Conservation (phyloP, 1,140 invertebrate species). For the Drosophila sp. region DNA sequence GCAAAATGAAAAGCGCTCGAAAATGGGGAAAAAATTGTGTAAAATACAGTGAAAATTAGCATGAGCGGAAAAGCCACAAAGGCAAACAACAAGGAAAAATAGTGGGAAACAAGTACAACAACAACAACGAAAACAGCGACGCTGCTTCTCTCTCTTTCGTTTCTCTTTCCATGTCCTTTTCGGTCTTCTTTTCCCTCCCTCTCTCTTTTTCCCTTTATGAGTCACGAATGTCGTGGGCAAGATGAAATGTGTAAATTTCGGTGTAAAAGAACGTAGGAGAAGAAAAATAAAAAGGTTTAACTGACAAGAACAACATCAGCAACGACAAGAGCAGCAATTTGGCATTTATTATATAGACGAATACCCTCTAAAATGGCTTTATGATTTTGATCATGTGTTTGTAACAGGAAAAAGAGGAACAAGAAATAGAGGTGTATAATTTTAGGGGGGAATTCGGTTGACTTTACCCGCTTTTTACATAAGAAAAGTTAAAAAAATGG, state of each 20-base stretch:
- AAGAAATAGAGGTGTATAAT: too few relatives aligned
- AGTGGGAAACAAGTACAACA: conserved; percentile 50
- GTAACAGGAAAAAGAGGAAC: background rate
- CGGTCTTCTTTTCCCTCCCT: conserved; percentile 17
- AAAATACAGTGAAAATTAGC: conserved; percentile 64
- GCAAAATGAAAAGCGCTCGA: conserved; percentile 61
- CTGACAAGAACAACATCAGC: background rate
- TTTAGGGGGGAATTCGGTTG: too few relatives aligned
- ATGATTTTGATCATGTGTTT: background rate
- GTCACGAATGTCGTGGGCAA: background rate
- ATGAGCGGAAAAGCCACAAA: conserved; percentile 20
- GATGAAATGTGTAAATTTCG: conserved; percentile 8
- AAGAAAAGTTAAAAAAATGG: too few relatives aligned
- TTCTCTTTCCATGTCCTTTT: conserved; percentile 41
- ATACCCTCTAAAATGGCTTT: background rate
- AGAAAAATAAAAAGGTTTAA: background rate
- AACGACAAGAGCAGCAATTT: background rate
- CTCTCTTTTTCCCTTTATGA: conserved; percentile 24
- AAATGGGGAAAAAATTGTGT: conserved; percentile 68
- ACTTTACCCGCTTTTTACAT: too few relatives aligned
- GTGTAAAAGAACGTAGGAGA: conserved; percentile 3
- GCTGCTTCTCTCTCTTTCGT: conserved; percentile 33
- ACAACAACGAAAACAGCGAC: conserved; percentile 36
- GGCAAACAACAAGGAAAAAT: conserved; percentile 45
- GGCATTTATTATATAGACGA: background rate